Base-by-base conservation (phyloP, 2,113 vertebrate species). In the Chrysochloris asiatica region DNA sequence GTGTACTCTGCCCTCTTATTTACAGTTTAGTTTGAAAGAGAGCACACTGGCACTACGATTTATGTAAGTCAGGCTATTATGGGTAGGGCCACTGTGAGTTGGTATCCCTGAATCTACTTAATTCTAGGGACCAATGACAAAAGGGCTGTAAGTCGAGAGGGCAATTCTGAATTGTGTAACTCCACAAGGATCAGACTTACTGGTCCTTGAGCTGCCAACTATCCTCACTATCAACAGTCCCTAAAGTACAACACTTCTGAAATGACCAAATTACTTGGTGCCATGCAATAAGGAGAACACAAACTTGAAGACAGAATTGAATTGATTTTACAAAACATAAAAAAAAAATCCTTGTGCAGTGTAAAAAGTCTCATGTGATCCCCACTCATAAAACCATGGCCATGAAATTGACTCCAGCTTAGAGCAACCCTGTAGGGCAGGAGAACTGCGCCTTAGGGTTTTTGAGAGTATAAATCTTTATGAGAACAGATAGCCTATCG, bases 191-290 rank as follows among this genome's bases (percentile, higher is more conserved):
- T 54, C 54, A 61, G 41, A 69, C 3, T 33, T 8, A 16, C 30
- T 16, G 45, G 14, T 43, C 63, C 28, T n/a, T 56, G 38, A 83
- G 65, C 52, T 36, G 33, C 61, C 13, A 85, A 56, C 30, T 41
- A 45, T 86, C 30, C 0, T n/a, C n/a, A n/a, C 0, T 33, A 73
- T 36, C 59, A 73, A 48, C 43, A 43, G 75, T 41, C 50, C 83
- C 41, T 77, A 80, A 83, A 38, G 24, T 65, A 30, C 84, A 90
- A 81, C 22, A 50, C 19, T 86, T 28, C 71, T 69, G 81, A 63
- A 95, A 50, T 86, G 50, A 90, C 38, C 24, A 52, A 73, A 69
- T 71, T 67, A 92, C 84, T 38, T 45, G 28, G 80, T n/a, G 43
- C 43, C 71, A 56, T 36, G 33, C 75, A 84, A 81, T 24, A 93